Conservation (phyloP, 2,797 vertebrate species). For the Acanthornis magna region DNA sequence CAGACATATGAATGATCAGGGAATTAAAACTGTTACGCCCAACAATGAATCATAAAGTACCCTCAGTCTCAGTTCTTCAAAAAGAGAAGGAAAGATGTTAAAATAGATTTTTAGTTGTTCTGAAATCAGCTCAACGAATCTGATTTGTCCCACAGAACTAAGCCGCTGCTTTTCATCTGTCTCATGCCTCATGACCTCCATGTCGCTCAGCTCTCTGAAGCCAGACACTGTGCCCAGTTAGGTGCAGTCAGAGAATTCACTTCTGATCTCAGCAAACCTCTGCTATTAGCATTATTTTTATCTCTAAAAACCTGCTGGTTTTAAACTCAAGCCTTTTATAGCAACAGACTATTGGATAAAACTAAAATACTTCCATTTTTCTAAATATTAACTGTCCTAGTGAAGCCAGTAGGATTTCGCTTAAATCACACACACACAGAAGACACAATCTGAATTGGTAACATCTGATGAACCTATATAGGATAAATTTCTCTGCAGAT, state of each 20-base stretch:
- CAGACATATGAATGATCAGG: neutral
- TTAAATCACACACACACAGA: neutral
- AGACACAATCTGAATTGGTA: neutral
- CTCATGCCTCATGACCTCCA: neutral
- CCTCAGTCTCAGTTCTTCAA: neutral
- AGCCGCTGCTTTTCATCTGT: neutral
- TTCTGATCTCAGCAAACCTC: slow-evolving; percentile 24
- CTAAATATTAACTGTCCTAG: neutral
- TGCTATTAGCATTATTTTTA: neutral
- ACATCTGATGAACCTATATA: neutral
- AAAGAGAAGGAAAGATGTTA: neutral
- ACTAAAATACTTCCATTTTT: neutral
- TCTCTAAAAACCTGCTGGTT: neutral
- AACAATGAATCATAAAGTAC: neutral
- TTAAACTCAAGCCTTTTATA: neutral
- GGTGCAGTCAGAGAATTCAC: neutral
- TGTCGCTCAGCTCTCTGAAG: neutral
- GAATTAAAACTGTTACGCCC: neutral
- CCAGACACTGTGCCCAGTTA: neutral
- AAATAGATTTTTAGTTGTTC: neutral
- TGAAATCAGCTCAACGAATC: slow-evolving; percentile 1
- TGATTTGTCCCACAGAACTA: neutral
- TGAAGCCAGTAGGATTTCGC: neutral
- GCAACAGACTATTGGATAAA: neutral
- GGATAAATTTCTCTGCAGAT: neutral